These are phyloP conservation scores for Epizoanthus ramosus DNA, from an alignment of 92 coral and sea anemone genomes.

Conservation along the genomic window DNA sequence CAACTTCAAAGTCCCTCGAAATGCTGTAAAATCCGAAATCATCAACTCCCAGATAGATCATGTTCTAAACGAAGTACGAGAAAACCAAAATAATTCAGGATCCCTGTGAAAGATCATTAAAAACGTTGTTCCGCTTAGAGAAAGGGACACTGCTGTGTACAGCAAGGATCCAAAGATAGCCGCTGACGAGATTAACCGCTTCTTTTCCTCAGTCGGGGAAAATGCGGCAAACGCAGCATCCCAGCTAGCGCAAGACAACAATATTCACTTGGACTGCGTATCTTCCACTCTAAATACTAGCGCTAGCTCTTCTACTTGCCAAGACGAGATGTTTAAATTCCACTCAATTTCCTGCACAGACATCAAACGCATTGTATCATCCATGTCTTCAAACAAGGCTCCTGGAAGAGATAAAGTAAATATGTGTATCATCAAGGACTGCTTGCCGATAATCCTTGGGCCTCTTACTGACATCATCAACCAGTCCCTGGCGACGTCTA, in stretches of 20 bases:
- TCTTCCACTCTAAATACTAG: no score
- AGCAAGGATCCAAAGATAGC: conserved; percentile 38
- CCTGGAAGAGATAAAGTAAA: conserved; percentile 60
- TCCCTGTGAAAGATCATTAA: not conserved
- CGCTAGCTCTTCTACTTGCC: no score
- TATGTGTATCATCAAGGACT: conserved; percentile 55
- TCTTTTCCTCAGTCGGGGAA: conserved; percentile 43
- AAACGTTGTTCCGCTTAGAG: not conserved
- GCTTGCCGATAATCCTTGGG: conserved; percentile 54
- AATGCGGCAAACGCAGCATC: conserved; percentile 44
- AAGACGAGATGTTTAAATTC: no score
- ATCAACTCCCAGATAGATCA: conserved; percentile 51
- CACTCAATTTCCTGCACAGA: no score
- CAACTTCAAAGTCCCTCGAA: conserved; percentile 47
- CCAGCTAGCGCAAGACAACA: no score
- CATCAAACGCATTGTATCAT: conserved; percentile 27
- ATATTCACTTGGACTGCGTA: no score
- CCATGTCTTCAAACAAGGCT: conserved; percentile 60
- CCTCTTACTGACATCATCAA: conserved; percentile 55
- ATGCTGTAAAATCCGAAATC: conserved; percentile 44
- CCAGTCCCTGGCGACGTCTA: conserved; percentile 46
- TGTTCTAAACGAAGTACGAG: conserved; percentile 41
- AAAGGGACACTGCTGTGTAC: not conserved
- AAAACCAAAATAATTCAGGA: conserved; percentile 49
- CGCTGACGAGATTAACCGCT: conserved; percentile 43